Evolutionary conservation across 2,888 invertebrate species (phyloP).

Genomic region (Temnothorax ravouxi): DNA sequence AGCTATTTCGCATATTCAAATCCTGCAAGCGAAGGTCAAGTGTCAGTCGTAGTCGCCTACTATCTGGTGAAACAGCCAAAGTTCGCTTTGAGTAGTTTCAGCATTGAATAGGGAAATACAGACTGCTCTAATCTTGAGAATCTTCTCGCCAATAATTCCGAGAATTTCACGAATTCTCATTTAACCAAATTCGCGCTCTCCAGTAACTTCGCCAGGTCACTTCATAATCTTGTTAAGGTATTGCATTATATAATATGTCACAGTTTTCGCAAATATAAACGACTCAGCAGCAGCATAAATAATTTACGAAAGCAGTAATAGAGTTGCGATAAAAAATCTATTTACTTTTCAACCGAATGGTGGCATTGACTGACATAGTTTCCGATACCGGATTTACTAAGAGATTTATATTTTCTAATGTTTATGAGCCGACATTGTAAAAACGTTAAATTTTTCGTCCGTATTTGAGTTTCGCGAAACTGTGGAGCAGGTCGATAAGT

Average conservation of each 20-base stretch:
- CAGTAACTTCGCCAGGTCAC: not conserved
- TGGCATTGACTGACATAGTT: slow-evolving; percentile 1
- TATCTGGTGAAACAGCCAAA: slow-evolving; percentile 28
- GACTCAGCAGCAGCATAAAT: not conserved
- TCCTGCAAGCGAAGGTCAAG: slow-evolving; percentile 40
- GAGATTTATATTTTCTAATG: slow-evolving; percentile 25
- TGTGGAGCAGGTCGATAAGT: not conserved
- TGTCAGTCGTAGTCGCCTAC: slow-evolving; percentile 35
- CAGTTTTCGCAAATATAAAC: not conserved
- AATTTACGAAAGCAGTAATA: slow-evolving; percentile 22
- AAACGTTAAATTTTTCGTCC: slow-evolving; percentile 20
- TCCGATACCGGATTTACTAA: slow-evolving; percentile 27
- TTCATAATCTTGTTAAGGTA: slow-evolving; percentile 31
- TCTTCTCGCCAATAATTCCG: slow-evolving; percentile 30
- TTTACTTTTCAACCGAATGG: slow-evolving; percentile 11
- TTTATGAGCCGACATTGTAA: slow-evolving; percentile 32
- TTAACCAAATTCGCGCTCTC: slow-evolving; percentile 21
- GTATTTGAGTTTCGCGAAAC: not conserved
- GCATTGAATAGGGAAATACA: slow-evolving; percentile 18
- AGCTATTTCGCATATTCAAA: not conserved
- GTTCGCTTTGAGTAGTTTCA: slow-evolving; percentile 31
- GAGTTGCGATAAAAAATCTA: slow-evolving; percentile 40
- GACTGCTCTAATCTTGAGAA: slow-evolving; percentile 42
- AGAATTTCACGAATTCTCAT: slow-evolving; percentile 54
- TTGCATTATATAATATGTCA: not conserved